These are phyloP conservation scores for Rotaria macrura DNA, from an alignment of 2,888 invertebrate genomes.

Conservation along the genomic window DNA sequence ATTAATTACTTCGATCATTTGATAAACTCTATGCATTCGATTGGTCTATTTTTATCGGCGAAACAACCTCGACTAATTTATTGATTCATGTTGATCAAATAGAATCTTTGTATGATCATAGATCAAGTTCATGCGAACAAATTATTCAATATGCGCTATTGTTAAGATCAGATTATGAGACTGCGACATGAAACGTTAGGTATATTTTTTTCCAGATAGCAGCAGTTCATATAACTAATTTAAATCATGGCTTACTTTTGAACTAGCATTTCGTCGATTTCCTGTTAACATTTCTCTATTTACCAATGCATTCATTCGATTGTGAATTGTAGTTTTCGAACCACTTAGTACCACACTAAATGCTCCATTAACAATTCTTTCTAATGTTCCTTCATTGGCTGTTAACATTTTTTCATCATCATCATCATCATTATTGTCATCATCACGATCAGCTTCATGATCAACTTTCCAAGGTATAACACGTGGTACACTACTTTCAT, in stretches of 20 bases:
- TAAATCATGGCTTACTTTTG: background rate
- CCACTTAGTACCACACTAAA: background rate
- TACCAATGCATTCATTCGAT: background rate
- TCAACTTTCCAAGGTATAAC: background rate
- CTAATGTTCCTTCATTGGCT: background rate
- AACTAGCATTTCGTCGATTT: background rate
- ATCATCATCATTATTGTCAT: background rate
- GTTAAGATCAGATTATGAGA: too few species aligned
- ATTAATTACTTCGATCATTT: too few species aligned
- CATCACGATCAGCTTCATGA: background rate
- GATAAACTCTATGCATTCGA: too few species aligned
- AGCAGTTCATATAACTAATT: too few species aligned
- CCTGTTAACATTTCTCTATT: constrained; percentile 13
- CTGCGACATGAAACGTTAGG: too few species aligned
- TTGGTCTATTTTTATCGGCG: too few species aligned
- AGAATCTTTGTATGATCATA: too few species aligned
- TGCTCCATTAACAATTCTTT: constrained; percentile 8
- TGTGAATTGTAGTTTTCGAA: background rate
- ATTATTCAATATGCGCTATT: too few species aligned
- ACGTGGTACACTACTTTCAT: constrained; percentile 14
- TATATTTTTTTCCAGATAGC: too few species aligned
- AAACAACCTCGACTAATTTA: too few species aligned
- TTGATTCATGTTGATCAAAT: too few species aligned
- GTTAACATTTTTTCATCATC: constrained; percentile 4
- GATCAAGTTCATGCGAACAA: too few species aligned